Base-by-base conservation (phyloP, 2,888 invertebrate genomes). In the Pristionchus arcanus region DNA sequence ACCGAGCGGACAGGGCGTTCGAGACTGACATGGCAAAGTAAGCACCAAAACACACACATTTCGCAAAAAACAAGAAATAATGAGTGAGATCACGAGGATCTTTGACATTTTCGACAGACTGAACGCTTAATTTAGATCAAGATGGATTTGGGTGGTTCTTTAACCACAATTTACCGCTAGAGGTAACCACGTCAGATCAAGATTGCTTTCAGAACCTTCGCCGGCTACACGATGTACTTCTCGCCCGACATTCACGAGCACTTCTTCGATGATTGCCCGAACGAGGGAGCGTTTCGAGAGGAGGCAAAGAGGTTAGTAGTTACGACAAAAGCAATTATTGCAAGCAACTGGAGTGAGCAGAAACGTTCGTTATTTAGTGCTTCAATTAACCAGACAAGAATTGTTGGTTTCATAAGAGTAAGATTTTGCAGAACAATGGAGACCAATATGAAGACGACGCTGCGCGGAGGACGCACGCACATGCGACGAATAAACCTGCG, bases 181-280 rank as follows among this genome's bases (percentile, higher is more conserved):
- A n/a, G n/a, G n/a, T n/a, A n/a, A n/a, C n/a, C n/a, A n/a, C n/a
- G n/a, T n/a, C n/a, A n/a, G n/a, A n/a, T n/a, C n/a, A n/a, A n/a
- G n/a, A n/a, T n/a, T n/a, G n/a, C 28, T 34, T 74, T n/a, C 81
- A 81, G 81, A 53, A 53, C 49, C 4, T 81, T 81, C 49, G 81
- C 81, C n/a, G 19, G 49, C 49, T 81, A 81, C 81, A 81, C 81
- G 15, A 81, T 53, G 49, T 81, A 49, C 53, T 81, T 81, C 81
- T 81, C 49, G 2, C 49, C n/a, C 7, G 81, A 49, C 0, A 9
- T 49, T 0, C 19, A 13, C n/a, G 53, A 81, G 13, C 81, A 81
- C 21, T 49, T 49, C 81, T 81, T 42, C 49, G 81, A 81, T 28
- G 81, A 81, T 7, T 81, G 81, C 53, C 53, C 81, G 15, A 53